phyloP scores from a whole-genome alignment of 2,888 invertebrate species.

The Seira ritae region DNA sequence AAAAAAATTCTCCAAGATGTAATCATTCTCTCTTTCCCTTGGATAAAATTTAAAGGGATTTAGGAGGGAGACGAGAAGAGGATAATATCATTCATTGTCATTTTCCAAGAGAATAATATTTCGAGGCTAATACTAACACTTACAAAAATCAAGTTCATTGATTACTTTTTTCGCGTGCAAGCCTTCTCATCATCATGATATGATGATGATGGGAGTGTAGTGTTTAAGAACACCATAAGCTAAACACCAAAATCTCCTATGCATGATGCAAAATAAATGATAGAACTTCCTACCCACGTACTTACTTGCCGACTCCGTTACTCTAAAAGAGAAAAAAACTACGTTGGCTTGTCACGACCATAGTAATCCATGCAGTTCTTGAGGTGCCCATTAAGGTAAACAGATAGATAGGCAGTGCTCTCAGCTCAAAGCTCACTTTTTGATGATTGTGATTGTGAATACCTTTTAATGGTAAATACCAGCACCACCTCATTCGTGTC shows the following conservation, averaged over 20 bases:
- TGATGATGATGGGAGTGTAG: too few species aligned
- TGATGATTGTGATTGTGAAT: neutral
- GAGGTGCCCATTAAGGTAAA: neutral
- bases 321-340: neutral
- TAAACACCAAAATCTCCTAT: neutral
- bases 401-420: neutral
- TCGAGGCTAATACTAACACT: neutral
- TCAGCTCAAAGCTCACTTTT: neutral
- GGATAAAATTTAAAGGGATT: neutral
- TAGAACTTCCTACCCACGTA: neutral
- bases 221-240: neutral
- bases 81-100: neutral
- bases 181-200: neutral
- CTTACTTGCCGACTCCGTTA: neutral
- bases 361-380: neutral
- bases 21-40: neutral
- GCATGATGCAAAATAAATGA: neutral
- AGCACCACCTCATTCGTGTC: neutral
- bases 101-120: neutral
- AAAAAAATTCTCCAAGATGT: neutral
- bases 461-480: constrained; percentile 1
- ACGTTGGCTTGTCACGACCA: neutral
- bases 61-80: neutral
- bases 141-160: neutral
- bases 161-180: neutral